These are phyloP conservation scores for Ictidomys tridecemlineatus DNA, from an alignment of 2,113 vertebrate genomes.

Conservation along the genomic window DNA sequence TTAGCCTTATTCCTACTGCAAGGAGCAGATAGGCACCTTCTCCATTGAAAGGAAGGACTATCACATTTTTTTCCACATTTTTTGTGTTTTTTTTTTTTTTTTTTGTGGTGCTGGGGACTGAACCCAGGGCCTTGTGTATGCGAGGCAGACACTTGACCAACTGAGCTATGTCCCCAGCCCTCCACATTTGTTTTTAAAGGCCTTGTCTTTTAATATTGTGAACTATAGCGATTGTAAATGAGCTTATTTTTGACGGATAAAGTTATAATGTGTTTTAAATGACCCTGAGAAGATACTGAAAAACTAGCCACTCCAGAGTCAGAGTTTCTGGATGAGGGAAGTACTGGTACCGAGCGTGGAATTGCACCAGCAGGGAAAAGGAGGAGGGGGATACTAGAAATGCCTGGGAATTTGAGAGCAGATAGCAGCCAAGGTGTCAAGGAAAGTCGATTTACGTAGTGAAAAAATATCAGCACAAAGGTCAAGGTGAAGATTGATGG, in stretches of 20 bases:
- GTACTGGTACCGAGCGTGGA: fast-evolving
- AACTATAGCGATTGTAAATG: background rate
- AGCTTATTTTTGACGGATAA: background rate
- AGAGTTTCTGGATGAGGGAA: background rate
- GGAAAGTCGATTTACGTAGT: background rate
- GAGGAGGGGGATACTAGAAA: background rate
- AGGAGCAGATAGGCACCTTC: background rate
- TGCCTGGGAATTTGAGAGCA: background rate
- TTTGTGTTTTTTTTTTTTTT: too few species aligned
- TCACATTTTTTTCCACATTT: background rate
- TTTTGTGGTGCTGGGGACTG: too few species aligned
- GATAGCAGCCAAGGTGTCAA: fast-evolving
- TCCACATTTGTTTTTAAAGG: background rate
- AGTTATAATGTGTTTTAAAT: background rate
- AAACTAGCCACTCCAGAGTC: background rate
- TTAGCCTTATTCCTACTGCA: background rate
- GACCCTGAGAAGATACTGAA: background rate
- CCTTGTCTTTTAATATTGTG: background rate
- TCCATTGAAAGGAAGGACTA: background rate
- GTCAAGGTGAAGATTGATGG: background rate
- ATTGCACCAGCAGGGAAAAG: too few species aligned
- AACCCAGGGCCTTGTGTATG: too few species aligned
- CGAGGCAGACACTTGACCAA: too few species aligned
- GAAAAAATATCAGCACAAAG: background rate
- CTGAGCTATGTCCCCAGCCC: too few species aligned